Evolutionary conservation across 2,888 invertebrate genomes (phyloP).

Genomic region (Cepaea hortensis): DNA sequence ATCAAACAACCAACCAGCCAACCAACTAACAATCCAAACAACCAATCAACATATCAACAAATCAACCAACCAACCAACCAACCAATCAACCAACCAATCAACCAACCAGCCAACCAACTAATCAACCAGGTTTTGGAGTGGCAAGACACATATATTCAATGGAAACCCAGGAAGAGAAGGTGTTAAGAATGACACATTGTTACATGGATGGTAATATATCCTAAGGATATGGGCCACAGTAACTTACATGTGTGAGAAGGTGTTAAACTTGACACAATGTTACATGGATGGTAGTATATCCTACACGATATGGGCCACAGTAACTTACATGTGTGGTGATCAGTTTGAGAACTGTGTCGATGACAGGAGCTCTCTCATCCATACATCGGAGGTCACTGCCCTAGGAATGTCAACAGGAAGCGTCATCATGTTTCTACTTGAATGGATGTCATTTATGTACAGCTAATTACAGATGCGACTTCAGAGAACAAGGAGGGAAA

Average conservation of each 20-base stretch:
- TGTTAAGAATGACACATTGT: not conserved
- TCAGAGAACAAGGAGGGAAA: too few species aligned
- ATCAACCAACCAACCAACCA: too few species aligned
- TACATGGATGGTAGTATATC: not conserved
- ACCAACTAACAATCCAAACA: too few species aligned
- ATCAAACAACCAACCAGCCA: too few species aligned
- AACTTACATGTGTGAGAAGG: not conserved
- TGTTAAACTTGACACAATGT: not conserved
- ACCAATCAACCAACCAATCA: too few species aligned
- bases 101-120: too few species aligned
- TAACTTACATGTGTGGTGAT: constrained; percentile 67
- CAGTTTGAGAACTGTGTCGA: constrained; percentile 67
- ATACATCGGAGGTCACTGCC: constrained; percentile 63
- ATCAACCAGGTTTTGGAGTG: too few species aligned
- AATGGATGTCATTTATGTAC: not conserved
- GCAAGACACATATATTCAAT: too few species aligned
- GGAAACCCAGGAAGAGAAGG: not conserved
- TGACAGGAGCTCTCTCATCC: constrained; percentile 63
- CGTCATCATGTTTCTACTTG: too few species aligned
- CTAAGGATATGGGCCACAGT: not conserved
- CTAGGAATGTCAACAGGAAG: constrained; percentile 50
- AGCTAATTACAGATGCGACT: not conserved
- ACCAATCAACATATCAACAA: too few species aligned
- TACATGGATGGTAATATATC: not conserved
- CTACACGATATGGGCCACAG: not conserved